Evolutionary conservation across 2,888 invertebrate genomes (phyloP), one percentile per base, ranked within the genome.

Genomic region (Oscheius myriophilus): DNA sequence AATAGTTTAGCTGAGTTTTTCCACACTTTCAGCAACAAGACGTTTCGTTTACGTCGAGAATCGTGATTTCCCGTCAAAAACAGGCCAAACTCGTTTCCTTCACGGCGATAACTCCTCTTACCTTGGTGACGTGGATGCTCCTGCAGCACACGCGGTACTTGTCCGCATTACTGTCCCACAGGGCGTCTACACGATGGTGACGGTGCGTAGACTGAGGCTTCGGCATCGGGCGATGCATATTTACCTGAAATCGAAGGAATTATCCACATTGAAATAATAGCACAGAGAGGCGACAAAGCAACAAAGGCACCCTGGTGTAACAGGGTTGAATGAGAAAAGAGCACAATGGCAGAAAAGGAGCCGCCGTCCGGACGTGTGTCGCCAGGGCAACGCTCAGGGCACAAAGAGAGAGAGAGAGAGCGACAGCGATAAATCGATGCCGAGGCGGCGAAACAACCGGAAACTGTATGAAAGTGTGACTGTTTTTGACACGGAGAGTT

Each of bases 131-230:
- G 66, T 84, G 84, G 53, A 85, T 75, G 53, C 75, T 74, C 43
- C 81, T 73, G 59, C 85, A 86, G 53, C 78, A 72, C 43, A 82
- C 83, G 53, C 81, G 77, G 64, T 86, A 85, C 61, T 83, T 81
- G 39, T 81, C 81, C n/a, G 81, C 81, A 64, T 85, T 78, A 18
- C 77, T 71, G 63, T 85, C 78, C 85, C 85, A 85, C 42, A 85
- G 72, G 33, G 81, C 72, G 68, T 80, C 78, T 41, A 80, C 73
- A 41, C 78, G 51, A 42, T 66, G 66, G 25, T 66, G 66, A 21
- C 66, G 57, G 26, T 66, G 66, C 4, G 55, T 58, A 21, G 66
- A 66, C 26, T 66, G 66, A 39, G 58, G 55, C 57, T 66, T 66
- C 6, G 66, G 51, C 57, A 66, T 66, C 53, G 51, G 51, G 9